Evolutionary conservation across 2,888 invertebrate species (phyloP), one percentile per base, ranked within the genome.

Genomic region (Apodemia zela): DNA sequence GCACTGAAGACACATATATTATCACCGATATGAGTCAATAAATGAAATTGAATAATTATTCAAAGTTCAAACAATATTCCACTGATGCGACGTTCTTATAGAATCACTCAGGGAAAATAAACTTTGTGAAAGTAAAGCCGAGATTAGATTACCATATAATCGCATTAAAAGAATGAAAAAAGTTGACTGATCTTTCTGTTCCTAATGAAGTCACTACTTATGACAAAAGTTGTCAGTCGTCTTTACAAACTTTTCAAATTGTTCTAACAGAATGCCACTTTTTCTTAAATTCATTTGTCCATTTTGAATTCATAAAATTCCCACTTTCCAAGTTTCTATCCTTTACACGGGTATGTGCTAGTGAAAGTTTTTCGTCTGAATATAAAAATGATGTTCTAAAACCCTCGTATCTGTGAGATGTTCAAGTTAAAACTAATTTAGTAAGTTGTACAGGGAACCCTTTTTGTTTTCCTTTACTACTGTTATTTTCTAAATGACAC

Each of bases 111-210:
- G 21, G 10, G 3, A 54, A 21, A 5, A 25, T 54, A 54, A 18
- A 54, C 51, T 54, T 54, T 21, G 11, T 13, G 15, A 54, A 54
- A 25, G 25, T 54, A 54, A 54, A 54, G 11, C 51, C 25, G 11
- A 54, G 21, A 54, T 54, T 21, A 54, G 51, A 54, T 54, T 54
- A 54, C 13, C 51, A 54, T 54, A 54, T 54, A 54, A 54, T 54
- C 51, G 51, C 18, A 54, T 54, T 21, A 54, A 6, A 21, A 25
- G 25, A 54, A 54, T 51, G 51, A 21, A 51, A 51, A 51, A 51
- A 51, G 18, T 51, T 51, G 51, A 18, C 38, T 38, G 38, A 38
- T 51, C 18, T 18, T 21, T 18, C 21, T 21, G 51, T 18, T 51
- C 18, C 21, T 18, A 51, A 51, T 51, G 18, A 51, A 51, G 51